phyloP scores from a whole-genome alignment of 2,113 vertebrate genomes.

The Callopanchax toddi region DNA sequence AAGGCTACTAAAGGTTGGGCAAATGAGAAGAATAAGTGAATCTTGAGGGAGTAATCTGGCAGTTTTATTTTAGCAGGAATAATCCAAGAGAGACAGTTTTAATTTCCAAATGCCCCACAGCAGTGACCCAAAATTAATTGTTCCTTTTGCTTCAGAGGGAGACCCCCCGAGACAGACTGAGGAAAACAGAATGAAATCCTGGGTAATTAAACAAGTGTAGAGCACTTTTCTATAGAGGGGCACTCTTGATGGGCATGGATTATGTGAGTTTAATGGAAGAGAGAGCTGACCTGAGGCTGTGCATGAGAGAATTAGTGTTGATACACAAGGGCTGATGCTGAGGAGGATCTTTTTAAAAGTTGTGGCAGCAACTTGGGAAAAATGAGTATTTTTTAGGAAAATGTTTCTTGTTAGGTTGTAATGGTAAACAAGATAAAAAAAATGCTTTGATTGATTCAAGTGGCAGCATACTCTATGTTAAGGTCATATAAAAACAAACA shows the following conservation, averaged over 20 bases:
- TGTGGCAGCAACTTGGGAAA: constrained; percentile 32
- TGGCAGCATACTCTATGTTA: neutral
- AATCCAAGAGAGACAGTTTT: constrained; percentile 74
- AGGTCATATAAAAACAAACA: too few species aligned
- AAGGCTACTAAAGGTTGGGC: constrained; percentile 57
- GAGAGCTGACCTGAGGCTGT: constrained; percentile 58
- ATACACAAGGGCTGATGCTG: constrained; percentile 49
- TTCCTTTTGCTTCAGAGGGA: constrained; percentile 72
- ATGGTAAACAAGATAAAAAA: neutral
- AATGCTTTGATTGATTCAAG: too few species aligned
- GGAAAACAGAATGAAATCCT: constrained; percentile 38
- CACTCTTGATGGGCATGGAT: constrained; percentile 51
- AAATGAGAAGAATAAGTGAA: constrained; percentile 55
- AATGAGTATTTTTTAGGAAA: constrained; percentile 17
- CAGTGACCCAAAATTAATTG: constrained; percentile 79
- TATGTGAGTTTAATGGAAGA: constrained; percentile 50
- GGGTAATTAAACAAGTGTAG: constrained; percentile 73
- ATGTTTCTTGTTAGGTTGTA: neutral
- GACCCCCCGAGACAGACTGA: constrained; percentile 68
- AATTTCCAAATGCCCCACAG: constrained; percentile 76
- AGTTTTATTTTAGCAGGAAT: constrained; percentile 71
- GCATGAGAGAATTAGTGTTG: constrained; percentile 51
- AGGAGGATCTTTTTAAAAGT: constrained; percentile 32
- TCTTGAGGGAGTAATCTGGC: constrained; percentile 66
- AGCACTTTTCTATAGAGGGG: constrained; percentile 57